Conservation (phyloP, 2,888 invertebrate species). For the Incurvaria masculella region DNA sequence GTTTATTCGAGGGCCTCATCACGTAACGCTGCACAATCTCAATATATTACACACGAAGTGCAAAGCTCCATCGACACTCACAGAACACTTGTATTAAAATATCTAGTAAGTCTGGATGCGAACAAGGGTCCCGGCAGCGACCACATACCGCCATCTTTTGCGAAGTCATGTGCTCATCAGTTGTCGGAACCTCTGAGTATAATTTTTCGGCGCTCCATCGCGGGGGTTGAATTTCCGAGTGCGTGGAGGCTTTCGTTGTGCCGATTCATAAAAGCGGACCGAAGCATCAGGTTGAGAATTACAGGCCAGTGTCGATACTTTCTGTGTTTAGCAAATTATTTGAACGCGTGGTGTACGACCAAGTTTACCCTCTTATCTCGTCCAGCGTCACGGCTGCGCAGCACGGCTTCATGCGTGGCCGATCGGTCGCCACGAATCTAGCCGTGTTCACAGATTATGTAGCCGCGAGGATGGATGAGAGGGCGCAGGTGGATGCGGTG, state of each 20-base stretch:
- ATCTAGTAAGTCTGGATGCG: background rate
- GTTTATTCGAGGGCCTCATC: background rate
- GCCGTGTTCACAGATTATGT: conserved; percentile 1
- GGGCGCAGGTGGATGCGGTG: conserved; percentile 1
- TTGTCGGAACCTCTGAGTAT: background rate
- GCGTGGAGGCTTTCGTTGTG: conserved; percentile 5
- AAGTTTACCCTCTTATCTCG: background rate
- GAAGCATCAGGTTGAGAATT: conserved; percentile 4
- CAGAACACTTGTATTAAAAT: background rate
- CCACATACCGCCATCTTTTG: background rate
- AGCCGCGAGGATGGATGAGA: background rate
- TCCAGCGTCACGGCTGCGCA: background rate
- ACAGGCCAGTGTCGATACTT: conserved; percentile 7
- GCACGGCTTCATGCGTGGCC: conserved; percentile 6
- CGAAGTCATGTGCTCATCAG: background rate
- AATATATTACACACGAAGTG: background rate
- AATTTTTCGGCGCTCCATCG: background rate
- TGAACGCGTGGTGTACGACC: conserved; percentile 1
- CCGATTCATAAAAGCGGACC: conserved; percentile 7
- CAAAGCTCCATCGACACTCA: background rate
- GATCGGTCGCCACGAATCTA: conserved; percentile 2
- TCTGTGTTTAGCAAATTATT: conserved; percentile 5
- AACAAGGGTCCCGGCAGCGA: background rate
- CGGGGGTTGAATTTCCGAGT: conserved; percentile 4
- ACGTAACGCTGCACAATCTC: background rate